Conservation (phyloP, 2,113 vertebrate species). For the Dasyurus viverrinus region DNA sequence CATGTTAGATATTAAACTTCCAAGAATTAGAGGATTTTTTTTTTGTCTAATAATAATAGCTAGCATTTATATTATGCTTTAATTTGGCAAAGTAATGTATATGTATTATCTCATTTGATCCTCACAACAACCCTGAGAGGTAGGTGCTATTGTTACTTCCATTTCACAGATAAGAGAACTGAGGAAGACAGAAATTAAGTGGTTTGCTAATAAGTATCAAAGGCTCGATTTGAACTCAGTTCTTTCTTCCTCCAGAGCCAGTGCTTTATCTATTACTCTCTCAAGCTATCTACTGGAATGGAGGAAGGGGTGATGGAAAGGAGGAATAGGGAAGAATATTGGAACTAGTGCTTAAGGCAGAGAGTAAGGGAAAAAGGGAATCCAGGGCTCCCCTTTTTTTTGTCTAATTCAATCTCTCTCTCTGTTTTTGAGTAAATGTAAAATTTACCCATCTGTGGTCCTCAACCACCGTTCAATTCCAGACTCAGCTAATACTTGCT, state of each 20-base stretch:
- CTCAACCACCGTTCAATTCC: neutral
- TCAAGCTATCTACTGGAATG: neutral
- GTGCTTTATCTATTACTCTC: neutral
- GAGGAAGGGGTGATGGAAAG: neutral
- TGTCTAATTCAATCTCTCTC: neutral
- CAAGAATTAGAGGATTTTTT: neutral
- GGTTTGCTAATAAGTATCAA: neutral
- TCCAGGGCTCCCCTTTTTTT: neutral
- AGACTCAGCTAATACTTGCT: neutral
- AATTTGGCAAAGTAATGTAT: neutral
- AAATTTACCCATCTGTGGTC: neutral
- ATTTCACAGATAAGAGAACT: neutral
- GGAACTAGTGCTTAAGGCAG: neutral
- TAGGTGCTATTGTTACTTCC: neutral
- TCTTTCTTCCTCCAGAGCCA: neutral
- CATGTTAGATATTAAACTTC: neutral
- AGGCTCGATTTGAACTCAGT: neutral
- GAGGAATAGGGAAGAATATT: neutral
- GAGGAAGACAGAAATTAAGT: neutral
- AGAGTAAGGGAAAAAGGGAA: neutral
- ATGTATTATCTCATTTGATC: neutral
- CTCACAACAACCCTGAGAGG: neutral
- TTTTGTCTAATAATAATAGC: neutral
- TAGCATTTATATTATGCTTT: neutral
- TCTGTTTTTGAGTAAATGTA: neutral